Evolutionary conservation across 2,888 invertebrate genomes (phyloP).

Genomic region (Pammene fasciana): DNA sequence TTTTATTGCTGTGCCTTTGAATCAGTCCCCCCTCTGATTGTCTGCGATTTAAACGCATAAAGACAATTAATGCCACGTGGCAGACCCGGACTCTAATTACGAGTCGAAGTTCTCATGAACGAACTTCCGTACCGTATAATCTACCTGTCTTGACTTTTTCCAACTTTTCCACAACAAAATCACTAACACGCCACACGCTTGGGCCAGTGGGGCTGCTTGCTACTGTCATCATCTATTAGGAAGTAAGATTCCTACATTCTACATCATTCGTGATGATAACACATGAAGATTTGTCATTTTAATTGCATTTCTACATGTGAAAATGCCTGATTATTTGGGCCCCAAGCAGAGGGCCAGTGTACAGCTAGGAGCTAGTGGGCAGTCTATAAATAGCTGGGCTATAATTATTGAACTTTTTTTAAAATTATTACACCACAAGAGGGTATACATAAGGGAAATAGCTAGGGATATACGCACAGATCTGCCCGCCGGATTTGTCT

Average conservation of each 20-base stretch:
- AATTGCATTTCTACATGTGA: too few species aligned
- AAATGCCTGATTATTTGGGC: too few species aligned
- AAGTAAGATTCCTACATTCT: background rate
- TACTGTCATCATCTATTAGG: background rate
- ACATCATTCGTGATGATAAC: too few species aligned
- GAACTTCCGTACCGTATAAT: constrained; percentile 23
- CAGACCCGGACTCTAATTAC: constrained; percentile 59
- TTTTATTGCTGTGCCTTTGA: background rate
- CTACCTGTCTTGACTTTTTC: constrained; percentile 31
- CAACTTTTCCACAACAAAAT: constrained; percentile 6
- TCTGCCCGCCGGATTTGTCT: too few species aligned
- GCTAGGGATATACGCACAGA: too few species aligned
- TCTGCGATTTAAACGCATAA: constrained; percentile 51
- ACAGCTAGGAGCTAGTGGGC: too few species aligned
- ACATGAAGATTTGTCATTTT: too few species aligned
- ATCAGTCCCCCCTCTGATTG: background rate
- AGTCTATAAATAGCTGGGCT: too few species aligned
- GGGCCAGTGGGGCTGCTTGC: background rate
- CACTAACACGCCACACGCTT: constrained; percentile 8
- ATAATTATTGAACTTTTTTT: too few species aligned
- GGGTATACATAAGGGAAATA: too few species aligned
- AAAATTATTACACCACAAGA: too few species aligned
- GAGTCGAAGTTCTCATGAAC: constrained; percentile 55
- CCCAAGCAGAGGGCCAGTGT: too few species aligned
- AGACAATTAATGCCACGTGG: constrained; percentile 75